phyloP scores from a whole-genome alignment of 2,797 vertebrate species.

The Lutra lutra region DNA sequence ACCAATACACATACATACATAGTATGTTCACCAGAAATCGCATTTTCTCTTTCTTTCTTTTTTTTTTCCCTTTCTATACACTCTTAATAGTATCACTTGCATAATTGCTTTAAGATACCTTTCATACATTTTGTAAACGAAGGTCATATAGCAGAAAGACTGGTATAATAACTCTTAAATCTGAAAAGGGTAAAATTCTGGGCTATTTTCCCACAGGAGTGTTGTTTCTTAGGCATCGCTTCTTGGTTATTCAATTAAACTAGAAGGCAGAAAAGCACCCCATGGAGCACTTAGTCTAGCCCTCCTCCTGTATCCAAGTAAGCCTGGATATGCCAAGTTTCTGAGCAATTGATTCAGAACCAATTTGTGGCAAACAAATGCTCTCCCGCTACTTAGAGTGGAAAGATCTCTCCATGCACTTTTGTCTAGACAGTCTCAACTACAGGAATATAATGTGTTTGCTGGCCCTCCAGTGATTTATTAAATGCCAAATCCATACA shows the following conservation, averaged over 20 bases:
- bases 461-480: conserved; percentile 83
- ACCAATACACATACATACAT: neutral
- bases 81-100: neutral
- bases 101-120: conserved; percentile 36
- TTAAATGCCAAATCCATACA: conserved; percentile 84
- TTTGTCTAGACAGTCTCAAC: conserved; percentile 80
- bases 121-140: conserved; percentile 20
- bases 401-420: conserved; percentile 82
- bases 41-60: neutral
- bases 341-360: conserved; percentile 84
- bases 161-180: conserved; percentile 20
- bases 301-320: conserved; percentile 62
- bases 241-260: conserved; percentile 68
- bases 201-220: conserved; percentile 53
- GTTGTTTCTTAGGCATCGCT: conserved; percentile 38
- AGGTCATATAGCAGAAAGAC: conserved; percentile 25
- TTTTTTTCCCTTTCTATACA: neutral
- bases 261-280: conserved; percentile 66
- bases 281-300: conserved; percentile 59
- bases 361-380: conserved; percentile 83
- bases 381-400: conserved; percentile 77
- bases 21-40: neutral
- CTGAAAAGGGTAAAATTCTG: conserved; percentile 55
- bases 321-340: conserved; percentile 70
- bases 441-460: conserved; percentile 80